Evolutionary conservation across 2,797 vertebrate species (phyloP), one percentile per base, ranked within the genome.

Genomic region (Limnodromus scolopaceus): DNA sequence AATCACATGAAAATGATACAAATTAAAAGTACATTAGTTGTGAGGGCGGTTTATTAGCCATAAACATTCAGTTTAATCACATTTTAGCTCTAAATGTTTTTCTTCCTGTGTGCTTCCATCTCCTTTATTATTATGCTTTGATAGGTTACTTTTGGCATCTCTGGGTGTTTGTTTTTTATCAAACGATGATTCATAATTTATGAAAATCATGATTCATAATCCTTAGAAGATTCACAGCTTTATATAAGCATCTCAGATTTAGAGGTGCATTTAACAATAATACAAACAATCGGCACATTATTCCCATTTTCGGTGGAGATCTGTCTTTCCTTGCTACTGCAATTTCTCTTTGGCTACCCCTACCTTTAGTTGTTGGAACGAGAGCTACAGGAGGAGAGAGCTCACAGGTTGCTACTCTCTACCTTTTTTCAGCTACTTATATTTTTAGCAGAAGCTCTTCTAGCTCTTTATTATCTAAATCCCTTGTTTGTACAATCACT

Each of bases 151-250:
- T 83, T 90, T 88, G 60, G 69, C 51, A 71, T 30, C 27, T 78
- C 63, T 84, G 32, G 28, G 18, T 76, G 51, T 82, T 82, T 92
- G 41, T 2, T 88, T 84, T 91, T 74, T 77, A 46, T 57, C 51
- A 64, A 89, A 60, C 41, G 38, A 53, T 86, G 48, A 89, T 86
- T 93, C 89, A 87, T 55, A 87, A 92, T 70, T 87, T 54, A 86
- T 64, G 45, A 68, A 89, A 85, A 88, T 84, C 24, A 30, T 39
- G 72, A 88, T 53, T 89, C 54, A 54, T 63, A 76, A 72, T 27
- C 43, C 54, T 76, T 41, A 55, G 87, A 87, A 84, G 11, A 64
- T 38, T 91, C 58, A 43, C 46, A 70, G 55, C 34, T 92, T 89
- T 87, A 72, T 83, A 46, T 51, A 72, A 72, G 11, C 4, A 6